Conservation (phyloP, 2,113 vertebrate species). For the Dipodomys merriami region DNA sequence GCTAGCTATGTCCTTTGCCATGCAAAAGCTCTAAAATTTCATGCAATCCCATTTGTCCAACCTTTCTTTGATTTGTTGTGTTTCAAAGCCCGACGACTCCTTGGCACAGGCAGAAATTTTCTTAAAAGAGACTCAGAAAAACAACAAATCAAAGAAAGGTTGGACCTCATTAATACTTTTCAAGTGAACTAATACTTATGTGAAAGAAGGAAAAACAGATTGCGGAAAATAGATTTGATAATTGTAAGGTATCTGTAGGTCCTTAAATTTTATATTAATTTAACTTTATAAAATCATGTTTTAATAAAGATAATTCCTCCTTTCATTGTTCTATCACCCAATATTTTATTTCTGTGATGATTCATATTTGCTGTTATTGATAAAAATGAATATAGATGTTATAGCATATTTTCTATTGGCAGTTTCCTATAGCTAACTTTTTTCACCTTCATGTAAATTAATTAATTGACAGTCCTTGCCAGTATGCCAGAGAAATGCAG, state of each 20-base stretch:
- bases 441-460: background rate
- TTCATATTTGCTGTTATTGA: conserved; percentile 8
- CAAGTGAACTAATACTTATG: background rate
- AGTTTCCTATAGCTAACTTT: background rate
- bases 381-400: conserved; percentile 39
- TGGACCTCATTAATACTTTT: background rate
- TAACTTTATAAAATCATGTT: conserved; percentile 24
- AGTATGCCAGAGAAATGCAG: background rate
- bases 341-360: background rate
- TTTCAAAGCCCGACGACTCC: too few species aligned
- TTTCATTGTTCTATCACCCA: conserved; percentile 28
- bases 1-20: too few species aligned
- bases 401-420: conserved; percentile 33
- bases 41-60: too few species aligned
- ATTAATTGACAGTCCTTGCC: background rate
- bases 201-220: conserved; percentile 1
- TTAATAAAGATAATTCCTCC: background rate
- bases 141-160: too few species aligned
- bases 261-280: background rate
- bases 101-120: too few species aligned
- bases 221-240: background rate
- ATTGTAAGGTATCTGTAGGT: background rate
- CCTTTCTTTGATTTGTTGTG: too few species aligned
- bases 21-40: too few species aligned
- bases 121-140: too few species aligned